These are phyloP conservation scores for Blastobasis adustella DNA, from an alignment of 2,888 invertebrate species.

Conservation along the genomic window DNA sequence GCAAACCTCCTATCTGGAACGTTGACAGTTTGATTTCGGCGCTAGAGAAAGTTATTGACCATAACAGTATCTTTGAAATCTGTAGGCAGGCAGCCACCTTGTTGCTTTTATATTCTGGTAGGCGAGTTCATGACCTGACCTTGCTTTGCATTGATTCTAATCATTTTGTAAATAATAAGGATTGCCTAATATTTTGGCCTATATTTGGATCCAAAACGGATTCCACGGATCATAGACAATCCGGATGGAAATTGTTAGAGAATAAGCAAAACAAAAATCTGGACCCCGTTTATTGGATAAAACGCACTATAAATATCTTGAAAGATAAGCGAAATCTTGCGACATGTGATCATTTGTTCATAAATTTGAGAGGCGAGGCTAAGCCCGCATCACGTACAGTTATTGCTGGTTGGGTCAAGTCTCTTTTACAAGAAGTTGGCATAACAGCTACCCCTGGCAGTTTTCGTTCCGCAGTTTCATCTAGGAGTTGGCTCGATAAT, in stretches of 20 bases:
- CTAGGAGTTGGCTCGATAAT: conserved; percentile 10
- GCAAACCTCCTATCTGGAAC: conserved; percentile 3
- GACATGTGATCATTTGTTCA: conserved; percentile 5
- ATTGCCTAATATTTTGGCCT: conserved; percentile 1
- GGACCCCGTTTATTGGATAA: conserved; percentile 9
- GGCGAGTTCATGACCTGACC: conserved; percentile 2
- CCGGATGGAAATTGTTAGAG: not conserved
- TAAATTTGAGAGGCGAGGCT: conserved; percentile 4
- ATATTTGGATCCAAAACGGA: conserved; percentile 3
- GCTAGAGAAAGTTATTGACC: not conserved
- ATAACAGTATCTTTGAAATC: not conserved
- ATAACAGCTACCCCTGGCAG: conserved; percentile 9
- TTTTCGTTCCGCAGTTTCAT: conserved; percentile 11
- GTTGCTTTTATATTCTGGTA: conserved; percentile 1
- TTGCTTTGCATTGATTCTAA: not conserved
- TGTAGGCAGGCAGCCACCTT: not conserved
- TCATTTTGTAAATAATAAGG: not conserved
- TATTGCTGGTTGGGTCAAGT: conserved; percentile 13
- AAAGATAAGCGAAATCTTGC: not conserved
- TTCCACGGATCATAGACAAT: not conserved
- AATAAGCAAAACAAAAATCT: conserved; percentile 1
- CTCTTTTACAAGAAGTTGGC: conserved; percentile 4
- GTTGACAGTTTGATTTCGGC: not conserved
- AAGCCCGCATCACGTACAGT: conserved; percentile 11
- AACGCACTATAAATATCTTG: not conserved